These are phyloP conservation scores for Helostoma temminkii DNA, from an alignment of 2,797 vertebrate species.

Conservation along the genomic window DNA sequence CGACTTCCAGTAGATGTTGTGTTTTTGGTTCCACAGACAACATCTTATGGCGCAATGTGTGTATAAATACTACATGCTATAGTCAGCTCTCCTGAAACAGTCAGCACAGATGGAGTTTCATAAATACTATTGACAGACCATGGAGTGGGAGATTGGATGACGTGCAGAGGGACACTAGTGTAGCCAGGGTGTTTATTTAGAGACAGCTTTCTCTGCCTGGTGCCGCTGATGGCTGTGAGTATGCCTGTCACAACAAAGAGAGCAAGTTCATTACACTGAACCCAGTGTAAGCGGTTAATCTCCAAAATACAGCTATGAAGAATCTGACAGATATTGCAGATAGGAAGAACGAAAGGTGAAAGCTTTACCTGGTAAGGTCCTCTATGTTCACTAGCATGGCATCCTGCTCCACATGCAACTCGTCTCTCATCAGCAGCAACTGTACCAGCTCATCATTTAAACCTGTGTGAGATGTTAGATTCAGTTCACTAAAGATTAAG, in stretches of 20 bases:
- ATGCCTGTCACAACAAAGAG: conserved; percentile 83
- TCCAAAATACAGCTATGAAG: not conserved
- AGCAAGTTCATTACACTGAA: conserved; percentile 3
- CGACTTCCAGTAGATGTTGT: conserved; percentile 6
- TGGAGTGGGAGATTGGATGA: conserved; percentile 43
- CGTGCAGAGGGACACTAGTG: conserved; percentile 46
- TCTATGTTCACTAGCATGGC: conserved; percentile 99
- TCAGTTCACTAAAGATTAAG: not conserved
- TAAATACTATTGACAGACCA: conserved; percentile 50
- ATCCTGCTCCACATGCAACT: conserved; percentile 96
- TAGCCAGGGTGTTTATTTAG: conserved; percentile 84
- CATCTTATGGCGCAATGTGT: conserved; percentile 28
- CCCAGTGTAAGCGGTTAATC: not conserved
- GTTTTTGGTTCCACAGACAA: conserved; percentile 19
- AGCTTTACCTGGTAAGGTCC: conserved; percentile 92
- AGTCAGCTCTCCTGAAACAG: conserved; percentile 47
- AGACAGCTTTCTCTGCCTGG: conserved; percentile 90
- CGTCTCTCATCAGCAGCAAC: conserved; percentile 93
- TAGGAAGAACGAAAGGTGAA: not conserved
- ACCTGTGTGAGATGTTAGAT: conserved; percentile 76
- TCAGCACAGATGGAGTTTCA: conserved; percentile 59
- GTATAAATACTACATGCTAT: conserved; percentile 31
- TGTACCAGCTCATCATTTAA: conserved; percentile 96
- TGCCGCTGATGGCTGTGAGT: conserved; percentile 96
- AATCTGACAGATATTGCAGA: not conserved